Percentiles rank a stretch among this genome's conserved stretches.
Evolutionary conservation across 2,113 vertebrate species (phyloP).

Genomic region (cattle (Bos taurus)): ARS-UCD2.0 NC_037351.1:10398001-10398500

Average conservation of each 20-base stretch:
- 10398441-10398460: neutral
- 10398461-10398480: neutral
- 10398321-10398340: neutral
- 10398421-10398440: neutral
- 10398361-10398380: neutral
- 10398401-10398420: neutral
- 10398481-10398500: neutral
- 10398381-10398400: neutral
- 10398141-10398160: neutral
- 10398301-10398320: fast-evolving
- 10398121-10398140: neutral
- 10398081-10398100: neutral
- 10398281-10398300: neutral
- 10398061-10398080: neutral
- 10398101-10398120: neutral
- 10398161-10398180: neutral
- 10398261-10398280: neutral
- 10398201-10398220: neutral
- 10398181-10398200: neutral
- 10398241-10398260: neutral
- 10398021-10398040: neutral
- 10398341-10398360: neutral
- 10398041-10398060: neutral
- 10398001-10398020: neutral
- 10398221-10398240: neutral